Base-by-base conservation (phyloP, 92 coral and sea anemone genomes). In the Porites divaricata region DNA sequence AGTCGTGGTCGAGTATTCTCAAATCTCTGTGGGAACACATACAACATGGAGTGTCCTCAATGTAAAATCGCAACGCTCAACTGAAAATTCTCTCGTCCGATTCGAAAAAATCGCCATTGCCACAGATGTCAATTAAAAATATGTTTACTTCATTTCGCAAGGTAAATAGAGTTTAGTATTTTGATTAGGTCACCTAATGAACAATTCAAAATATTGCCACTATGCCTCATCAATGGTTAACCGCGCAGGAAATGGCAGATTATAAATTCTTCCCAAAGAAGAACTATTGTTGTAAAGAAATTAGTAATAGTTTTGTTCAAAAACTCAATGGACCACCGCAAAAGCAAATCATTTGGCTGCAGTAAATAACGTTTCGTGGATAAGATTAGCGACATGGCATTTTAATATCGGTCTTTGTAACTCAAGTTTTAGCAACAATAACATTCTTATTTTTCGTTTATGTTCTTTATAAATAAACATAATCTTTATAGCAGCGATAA, bases 171-270 rank as follows among this genome's bases (percentile, higher is more conserved):
- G 67, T 57, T 82, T 62, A 62, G 25, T 9, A 63, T 82, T 24
- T 63, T 49, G 62, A 63, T 48, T 62, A 78, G 83, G 13, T 48
- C 74, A 67, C 9, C 13, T 64, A 52, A 74, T 63, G 79, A 62
- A 63, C 86, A 50, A 82, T 82, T 82, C 52, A 73, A 82, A 70
- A 72, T 82, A 82, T 82, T 71, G 79, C 56, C 8, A 21, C 15
- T 24, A 49, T 49, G 73, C 67, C 62, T 22, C n/a, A 50, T 15
- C 6, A 58, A 15, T 17, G 15, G 25, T 21, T 23, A 63, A 71
- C 59, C 72, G 16, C 12, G 15, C 24, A 72, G 86, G 86, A 82
- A 69, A 61, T 81, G 70, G 45, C 9, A 70, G 22, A 8, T 45
- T 16, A 41, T 23, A 35, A 35, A 35, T 35, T 35, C 49, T 58